Base-by-base conservation (phyloP, 2,797 vertebrate species). In the Paramormyrops hopkinsi region DNA sequence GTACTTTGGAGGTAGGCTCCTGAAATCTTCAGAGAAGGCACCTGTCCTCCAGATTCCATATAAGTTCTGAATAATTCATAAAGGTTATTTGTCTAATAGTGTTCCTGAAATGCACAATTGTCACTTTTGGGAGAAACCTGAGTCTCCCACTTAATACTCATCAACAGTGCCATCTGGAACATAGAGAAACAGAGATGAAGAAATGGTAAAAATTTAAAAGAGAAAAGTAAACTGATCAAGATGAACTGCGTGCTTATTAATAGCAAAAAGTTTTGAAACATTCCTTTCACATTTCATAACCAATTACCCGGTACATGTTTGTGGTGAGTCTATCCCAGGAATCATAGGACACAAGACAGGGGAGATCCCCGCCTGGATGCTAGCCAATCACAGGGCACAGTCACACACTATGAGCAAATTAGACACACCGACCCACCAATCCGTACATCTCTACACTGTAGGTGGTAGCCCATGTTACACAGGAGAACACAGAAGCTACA, bases 11-110 rank as follows among this genome's bases (percentile, higher is more conserved):
- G 83, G 46, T 90, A 88, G 51, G 41, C 59, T 90, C 87, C 87
- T 50, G 91, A 88, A 88, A n/a, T 65, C 90, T 9, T 8, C 86
- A 86, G 22, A 56, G 91, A 91, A 92, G 54, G 91, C 85, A 88
- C 90, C 82, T 83, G 73, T 90, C 90, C 90, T 90, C 88, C 48
- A 82, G 88, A 50, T 89, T 76, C 90, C 92, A 0, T 84, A 89
- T 88, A 89, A 90, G 91, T 91, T 88, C 86, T 11, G 86, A 89
- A 90, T 92, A 90, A 91, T 91, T 56, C 6, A 89, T 92, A 90
- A 90, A 92, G 92, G 93, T 93, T 92, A 94, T 94, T 93, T 93
- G 91, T 90, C 85, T 33, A 88, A 86, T 83, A 46, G 88, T 89
- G 50, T 90, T 92, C 92, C 86, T 88, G 90, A 90, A 93, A 92